Conservation (phyloP, 2,113 vertebrate species). For the Oncorhynchus kisutch region DNA sequence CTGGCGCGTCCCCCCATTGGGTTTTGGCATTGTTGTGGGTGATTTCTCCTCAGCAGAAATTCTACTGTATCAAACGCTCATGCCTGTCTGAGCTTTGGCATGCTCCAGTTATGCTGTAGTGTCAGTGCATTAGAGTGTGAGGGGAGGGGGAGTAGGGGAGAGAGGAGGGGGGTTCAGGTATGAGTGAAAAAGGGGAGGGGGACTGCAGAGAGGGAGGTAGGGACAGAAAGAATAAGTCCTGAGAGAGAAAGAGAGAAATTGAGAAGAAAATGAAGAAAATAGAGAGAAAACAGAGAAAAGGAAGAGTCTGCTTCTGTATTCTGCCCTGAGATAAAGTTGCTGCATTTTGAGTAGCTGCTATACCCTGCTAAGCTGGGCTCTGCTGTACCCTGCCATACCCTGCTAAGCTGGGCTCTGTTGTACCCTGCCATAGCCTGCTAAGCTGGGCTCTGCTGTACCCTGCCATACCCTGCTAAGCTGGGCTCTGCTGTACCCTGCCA, state of each 20-base stretch:
- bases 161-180: neutral
- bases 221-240: slow-evolving; percentile 42
- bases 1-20: slow-evolving; percentile 70
- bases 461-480: too few species aligned
- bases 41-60: slow-evolving; percentile 69
- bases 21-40: slow-evolving; percentile 74
- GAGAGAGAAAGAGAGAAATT: slow-evolving; percentile 21
- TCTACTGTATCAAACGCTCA: slow-evolving; percentile 76
- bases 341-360: neutral
- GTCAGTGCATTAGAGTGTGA: slow-evolving; percentile 66
- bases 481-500: too few species aligned
- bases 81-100: slow-evolving; percentile 80
- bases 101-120: slow-evolving; percentile 79
- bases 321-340: slow-evolving; percentile 8
- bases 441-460: too few species aligned
- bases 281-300: slow-evolving; percentile 22
- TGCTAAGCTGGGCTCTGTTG: too few species aligned
- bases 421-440: too few species aligned
- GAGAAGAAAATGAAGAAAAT: slow-evolving; percentile 30
- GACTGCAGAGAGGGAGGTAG: slow-evolving; percentile 50
- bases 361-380: too few species aligned
- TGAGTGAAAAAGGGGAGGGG: slow-evolving; percentile 44
- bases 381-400: too few species aligned
- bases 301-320: neutral
- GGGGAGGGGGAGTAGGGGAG: slow-evolving; percentile 15